Evolutionary conservation across 2,797 vertebrate species (phyloP).

Genomic region (Austrolebias charrua): DNA sequence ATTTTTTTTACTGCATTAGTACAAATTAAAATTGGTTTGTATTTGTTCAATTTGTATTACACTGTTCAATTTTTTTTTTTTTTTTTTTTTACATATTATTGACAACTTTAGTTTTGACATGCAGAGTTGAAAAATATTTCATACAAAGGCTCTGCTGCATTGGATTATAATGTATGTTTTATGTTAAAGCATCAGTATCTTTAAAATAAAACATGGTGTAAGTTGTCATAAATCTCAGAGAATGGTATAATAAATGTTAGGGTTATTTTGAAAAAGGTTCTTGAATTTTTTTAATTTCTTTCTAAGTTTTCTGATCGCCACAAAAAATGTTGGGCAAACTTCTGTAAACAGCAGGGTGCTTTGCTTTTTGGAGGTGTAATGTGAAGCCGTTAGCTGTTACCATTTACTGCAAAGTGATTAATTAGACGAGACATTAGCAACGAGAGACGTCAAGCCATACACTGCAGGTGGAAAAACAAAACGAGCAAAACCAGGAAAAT

Average conservation of each 20-base stretch:
- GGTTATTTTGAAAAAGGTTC: not conserved
- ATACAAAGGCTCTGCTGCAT: too few species aligned
- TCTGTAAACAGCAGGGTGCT: slow-evolving; percentile 12
- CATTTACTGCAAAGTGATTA: slow-evolving; percentile 8
- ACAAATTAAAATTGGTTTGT: too few species aligned
- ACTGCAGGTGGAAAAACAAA: slow-evolving; percentile 1
- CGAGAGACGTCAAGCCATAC: slow-evolving; percentile 15
- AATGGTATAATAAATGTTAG: not conserved
- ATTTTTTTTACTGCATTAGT: too few species aligned
- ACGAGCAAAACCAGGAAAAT: not conserved
- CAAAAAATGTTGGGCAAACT: slow-evolving; percentile 10
- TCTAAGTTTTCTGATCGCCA: not conserved
- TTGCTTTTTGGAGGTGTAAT: slow-evolving; percentile 2
- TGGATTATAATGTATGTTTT: not conserved
- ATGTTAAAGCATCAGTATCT: not conserved
- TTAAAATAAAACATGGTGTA: not conserved
- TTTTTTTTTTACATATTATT: too few species aligned
- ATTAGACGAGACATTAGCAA: slow-evolving; percentile 23
- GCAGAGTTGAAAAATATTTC: too few species aligned
- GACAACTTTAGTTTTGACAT: too few species aligned
- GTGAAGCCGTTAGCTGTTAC: not conserved
- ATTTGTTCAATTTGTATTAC: too few species aligned
- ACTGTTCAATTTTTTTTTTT: too few species aligned
- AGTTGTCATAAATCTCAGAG: not conserved
- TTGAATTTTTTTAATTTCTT: not conserved